These are phyloP conservation scores for Arctocebus calabarensis DNA, from an alignment of 2,797 vertebrate genomes.

Conservation along the genomic window DNA sequence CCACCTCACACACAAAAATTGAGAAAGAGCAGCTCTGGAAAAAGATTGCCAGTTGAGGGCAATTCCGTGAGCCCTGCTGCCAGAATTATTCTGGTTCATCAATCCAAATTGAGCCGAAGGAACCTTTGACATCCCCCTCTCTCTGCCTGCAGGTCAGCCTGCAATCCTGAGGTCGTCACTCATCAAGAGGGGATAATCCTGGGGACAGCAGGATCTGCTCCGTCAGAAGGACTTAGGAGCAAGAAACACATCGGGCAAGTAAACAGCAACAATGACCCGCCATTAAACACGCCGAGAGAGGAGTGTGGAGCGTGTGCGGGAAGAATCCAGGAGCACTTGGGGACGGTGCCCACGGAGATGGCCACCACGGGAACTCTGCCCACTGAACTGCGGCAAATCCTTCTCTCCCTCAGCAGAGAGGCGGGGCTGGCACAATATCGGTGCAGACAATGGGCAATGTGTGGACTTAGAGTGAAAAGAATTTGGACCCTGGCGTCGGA, in stretches of 20 bases:
- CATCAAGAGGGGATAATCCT: conserved; percentile 67
- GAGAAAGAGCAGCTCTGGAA: conserved; percentile 22
- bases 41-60: conserved; percentile 69
- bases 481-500: background rate
- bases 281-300: conserved; percentile 49
- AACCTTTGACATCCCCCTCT: conserved; percentile 47
- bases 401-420: background rate
- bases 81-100: conserved; percentile 77
- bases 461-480: background rate
- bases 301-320: conserved; percentile 7
- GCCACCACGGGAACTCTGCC: background rate
- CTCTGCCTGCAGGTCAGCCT: conserved; percentile 64
- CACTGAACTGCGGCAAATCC: background rate
- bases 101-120: conserved; percentile 56
- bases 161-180: conserved; percentile 37
- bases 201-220: conserved; percentile 61
- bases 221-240: conserved; percentile 27
- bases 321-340: conserved; percentile 8
- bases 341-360: background rate
- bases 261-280: conserved; percentile 59
- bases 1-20: background rate
- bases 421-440: background rate
- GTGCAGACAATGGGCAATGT: background rate
- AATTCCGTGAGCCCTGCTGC: conserved; percentile 64
- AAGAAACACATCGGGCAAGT: conserved; percentile 62